These are phyloP conservation scores for Pelagia noctiluca DNA, from an alignment of 30 jellyfish, hydroid and myxozoan species.

Conservation along the genomic window DNA sequence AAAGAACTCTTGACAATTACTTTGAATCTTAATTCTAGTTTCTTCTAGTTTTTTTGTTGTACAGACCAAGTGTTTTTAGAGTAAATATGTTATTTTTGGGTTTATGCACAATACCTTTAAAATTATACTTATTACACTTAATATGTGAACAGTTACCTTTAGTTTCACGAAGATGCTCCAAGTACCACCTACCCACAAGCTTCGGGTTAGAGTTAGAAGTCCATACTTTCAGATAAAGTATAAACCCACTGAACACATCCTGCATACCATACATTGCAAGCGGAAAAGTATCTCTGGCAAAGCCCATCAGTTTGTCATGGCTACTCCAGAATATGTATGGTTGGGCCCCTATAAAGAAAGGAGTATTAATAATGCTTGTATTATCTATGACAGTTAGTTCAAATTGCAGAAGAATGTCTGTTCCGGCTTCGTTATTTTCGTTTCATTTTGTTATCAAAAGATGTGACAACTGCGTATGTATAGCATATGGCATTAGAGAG, in stretches of 20 bases:
- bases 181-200: conserved; percentile 30
- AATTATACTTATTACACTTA: not conserved
- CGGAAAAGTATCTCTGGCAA: conserved; percentile 31
- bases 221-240: conserved; percentile 30
- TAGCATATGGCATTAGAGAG: too few relatives aligned
- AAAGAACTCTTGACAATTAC: not conserved
- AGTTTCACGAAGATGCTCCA: conserved; percentile 14
- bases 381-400: not conserved
- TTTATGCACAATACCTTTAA: not conserved
- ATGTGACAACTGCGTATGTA: too few relatives aligned
- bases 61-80: not conserved
- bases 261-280: conserved; percentile 43
- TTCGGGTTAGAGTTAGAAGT: conserved; percentile 39
- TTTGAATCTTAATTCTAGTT: not conserved
- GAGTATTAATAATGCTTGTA: not conserved
- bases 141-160: conserved; percentile 27
- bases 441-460: too few relatives aligned
- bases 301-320: conserved; percentile 53
- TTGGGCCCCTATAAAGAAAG: conserved; percentile 22
- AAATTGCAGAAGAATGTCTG: too few relatives aligned
- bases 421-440: too few relatives aligned
- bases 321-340: conserved; percentile 44
- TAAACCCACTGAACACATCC: conserved; percentile 39
- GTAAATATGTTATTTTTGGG: not conserved
- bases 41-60: too few relatives aligned